A percentile compares a stretch with the other conserved stretches of the same genome.
Evolutionary conservation across 2,888 invertebrate species (phyloP).

Genomic region (Ramazzottius varieornatus): DNA sequence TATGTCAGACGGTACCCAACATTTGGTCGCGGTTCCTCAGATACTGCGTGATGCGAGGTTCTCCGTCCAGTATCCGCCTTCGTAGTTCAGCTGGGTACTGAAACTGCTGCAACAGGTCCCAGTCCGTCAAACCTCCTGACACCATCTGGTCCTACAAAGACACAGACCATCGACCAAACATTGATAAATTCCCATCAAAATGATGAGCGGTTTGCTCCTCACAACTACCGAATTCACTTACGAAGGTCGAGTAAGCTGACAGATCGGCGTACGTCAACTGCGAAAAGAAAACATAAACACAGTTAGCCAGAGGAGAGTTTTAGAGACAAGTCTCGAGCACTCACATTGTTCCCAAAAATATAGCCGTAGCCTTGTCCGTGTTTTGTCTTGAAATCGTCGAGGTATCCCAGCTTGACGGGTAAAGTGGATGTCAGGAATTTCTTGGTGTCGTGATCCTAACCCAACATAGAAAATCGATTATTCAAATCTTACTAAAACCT

Average conservation of each 20-base stretch:
- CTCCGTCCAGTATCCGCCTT: not conserved
- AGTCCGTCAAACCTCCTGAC: not conserved
- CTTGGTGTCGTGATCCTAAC: not conserved
- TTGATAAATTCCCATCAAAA: no score
- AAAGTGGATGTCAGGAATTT: not conserved
- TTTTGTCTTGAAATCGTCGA: not conserved
- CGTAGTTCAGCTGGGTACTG: not conserved
- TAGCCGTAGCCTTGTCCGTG: conserved; percentile 1
- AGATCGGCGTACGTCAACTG: conserved; percentile 1
- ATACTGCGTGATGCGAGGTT: not conserved
- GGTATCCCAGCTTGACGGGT: not conserved
- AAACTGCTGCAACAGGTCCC: not conserved
- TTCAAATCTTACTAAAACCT: not conserved
- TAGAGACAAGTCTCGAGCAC: no score
- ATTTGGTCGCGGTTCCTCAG: not conserved
- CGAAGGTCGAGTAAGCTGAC: not conserved
- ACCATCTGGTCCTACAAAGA: not conserved
- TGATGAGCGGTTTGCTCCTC: no score
- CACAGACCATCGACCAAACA: not conserved
- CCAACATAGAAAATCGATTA: no score
- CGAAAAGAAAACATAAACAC: no score
- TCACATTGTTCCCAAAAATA: not conserved
- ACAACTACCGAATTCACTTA: no score
- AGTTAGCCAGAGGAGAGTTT: no score
- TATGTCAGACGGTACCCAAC: not conserved